A percentile compares a stretch with the other conserved stretches of the same genome.
Evolutionary conservation across 2,113 vertebrate genomes (phyloP).

Genomic region (Ictidomys tridecemlineatus): DNA sequence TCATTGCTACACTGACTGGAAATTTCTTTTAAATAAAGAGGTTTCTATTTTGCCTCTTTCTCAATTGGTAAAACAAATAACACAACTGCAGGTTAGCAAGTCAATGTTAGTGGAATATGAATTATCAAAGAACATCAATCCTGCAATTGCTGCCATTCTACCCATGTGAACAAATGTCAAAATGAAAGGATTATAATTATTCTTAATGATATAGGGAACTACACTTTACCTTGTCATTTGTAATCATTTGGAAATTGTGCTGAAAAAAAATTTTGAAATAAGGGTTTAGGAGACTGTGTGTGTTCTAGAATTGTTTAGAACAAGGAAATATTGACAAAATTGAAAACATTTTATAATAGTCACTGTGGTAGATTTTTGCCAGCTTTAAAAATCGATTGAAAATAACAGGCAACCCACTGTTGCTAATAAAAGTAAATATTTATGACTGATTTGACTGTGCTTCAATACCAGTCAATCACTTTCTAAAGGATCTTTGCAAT

Average conservation of each 20-base stretch:
- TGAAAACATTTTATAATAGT: constrained; percentile 88
- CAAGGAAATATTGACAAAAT: constrained; percentile 88
- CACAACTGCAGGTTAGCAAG: constrained; percentile 1
- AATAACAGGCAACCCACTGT: constrained; percentile 94
- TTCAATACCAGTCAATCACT: constrained; percentile 98
- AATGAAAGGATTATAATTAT: constrained; percentile 70
- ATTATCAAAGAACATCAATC: constrained; percentile 20
- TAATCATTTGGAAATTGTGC: constrained; percentile 46
- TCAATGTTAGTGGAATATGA: constrained; percentile 31
- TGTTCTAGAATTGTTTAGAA: constrained; percentile 74
- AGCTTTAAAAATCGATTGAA: constrained; percentile 95
- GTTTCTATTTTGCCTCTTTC: constrained; percentile 7
- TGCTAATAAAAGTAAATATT: constrained; percentile 99
- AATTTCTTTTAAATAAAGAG: not conserved
- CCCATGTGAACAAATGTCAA: constrained; percentile 54
- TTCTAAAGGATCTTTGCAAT: constrained; percentile 97
- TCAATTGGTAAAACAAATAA: constrained; percentile 28
- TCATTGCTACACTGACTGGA: not conserved
- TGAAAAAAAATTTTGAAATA: constrained; percentile 59
- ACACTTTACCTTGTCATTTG: constrained; percentile 45
- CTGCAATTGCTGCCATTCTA: not conserved
- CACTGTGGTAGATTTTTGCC: constrained; percentile 89
- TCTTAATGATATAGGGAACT: constrained; percentile 34
- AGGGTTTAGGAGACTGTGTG: constrained; percentile 53
- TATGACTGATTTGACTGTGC: constrained; percentile 98